Evolutionary conservation across 2,113 vertebrate species (phyloP).

Genomic region (Syrmaticus mikado): DNA sequence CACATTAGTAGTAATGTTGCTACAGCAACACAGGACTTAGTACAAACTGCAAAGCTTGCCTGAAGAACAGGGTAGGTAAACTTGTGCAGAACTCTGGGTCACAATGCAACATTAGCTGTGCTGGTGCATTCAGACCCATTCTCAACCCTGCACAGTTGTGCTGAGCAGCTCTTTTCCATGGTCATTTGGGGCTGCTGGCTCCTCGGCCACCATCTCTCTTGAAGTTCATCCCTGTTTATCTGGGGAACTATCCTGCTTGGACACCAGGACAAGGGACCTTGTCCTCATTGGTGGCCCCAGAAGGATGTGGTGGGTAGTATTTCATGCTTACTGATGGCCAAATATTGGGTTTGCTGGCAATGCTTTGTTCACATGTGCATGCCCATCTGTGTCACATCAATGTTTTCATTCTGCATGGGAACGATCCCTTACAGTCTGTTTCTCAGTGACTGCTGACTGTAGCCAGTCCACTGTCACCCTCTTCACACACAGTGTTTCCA

Average conservation of each 20-base stretch:
- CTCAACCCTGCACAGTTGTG: not conserved
- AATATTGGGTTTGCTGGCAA: accelerated
- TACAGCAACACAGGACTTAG: constrained; percentile 17
- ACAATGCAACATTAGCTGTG: not conserved
- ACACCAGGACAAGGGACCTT: not conserved
- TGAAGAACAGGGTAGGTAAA: not conserved
- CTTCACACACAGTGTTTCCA: not conserved
- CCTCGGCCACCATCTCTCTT: not conserved
- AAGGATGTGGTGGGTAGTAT: not conserved
- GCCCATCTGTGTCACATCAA: not conserved
- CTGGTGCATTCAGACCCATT: not conserved
- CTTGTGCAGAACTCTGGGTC: not conserved
- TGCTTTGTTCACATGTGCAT: accelerated
- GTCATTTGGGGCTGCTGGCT: not conserved
- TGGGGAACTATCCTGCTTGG: not conserved
- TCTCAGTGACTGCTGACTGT: not conserved
- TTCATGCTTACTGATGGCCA: not conserved
- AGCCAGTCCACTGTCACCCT: not conserved
- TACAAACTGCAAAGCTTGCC: not conserved
- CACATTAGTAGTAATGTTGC: constrained; percentile 21
- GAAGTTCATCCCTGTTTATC: not conserved
- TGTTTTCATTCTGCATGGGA: not conserved
- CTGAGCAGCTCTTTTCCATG: not conserved
- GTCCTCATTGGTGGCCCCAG: not conserved
- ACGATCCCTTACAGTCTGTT: not conserved